Evolutionary conservation across 2,113 vertebrate species (phyloP).

Genomic region (Eulemur macaco): DNA sequence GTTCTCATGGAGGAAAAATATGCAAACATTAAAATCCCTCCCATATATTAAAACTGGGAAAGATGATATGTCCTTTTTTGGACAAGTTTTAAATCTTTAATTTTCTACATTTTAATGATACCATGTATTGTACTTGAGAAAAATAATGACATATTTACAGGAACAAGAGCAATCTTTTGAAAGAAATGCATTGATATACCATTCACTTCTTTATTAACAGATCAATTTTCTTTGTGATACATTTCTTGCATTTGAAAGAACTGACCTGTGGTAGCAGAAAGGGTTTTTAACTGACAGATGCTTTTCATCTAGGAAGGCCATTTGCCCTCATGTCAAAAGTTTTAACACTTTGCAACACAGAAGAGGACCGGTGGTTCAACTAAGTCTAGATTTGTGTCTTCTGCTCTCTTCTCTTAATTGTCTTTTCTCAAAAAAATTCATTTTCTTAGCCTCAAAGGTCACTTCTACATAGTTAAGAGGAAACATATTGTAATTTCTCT

Average conservation of each 20-base stretch:
- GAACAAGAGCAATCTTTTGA: neutral
- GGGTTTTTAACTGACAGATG: neutral
- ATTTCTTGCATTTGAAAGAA: slow-evolving; percentile 14
- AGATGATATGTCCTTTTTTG: neutral
- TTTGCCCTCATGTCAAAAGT: neutral
- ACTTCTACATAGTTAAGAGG: neutral
- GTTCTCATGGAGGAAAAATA: neutral
- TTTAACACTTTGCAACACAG: neutral
- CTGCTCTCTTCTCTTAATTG: neutral
- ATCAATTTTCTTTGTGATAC: neutral
- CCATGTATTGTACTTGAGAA: neutral
- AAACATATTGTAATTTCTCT: neutral
- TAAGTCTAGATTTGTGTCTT: neutral
- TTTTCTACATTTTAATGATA: neutral
- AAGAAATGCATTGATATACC: neutral
- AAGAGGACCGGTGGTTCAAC: neutral
- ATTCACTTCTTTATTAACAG: neutral
- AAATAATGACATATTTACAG: neutral
- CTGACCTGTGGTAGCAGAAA: neutral
- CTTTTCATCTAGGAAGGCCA: neutral
- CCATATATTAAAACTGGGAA: neutral
- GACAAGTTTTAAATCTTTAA: neutral
- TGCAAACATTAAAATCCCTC: neutral
- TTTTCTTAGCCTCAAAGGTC: neutral
- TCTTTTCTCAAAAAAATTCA: neutral